A percentile compares a stretch with the other conserved stretches of the same genome.
phyloP scores from a whole-genome alignment of 2,113 vertebrate species.

The Cyphomyrus plagiostoma region DNA sequence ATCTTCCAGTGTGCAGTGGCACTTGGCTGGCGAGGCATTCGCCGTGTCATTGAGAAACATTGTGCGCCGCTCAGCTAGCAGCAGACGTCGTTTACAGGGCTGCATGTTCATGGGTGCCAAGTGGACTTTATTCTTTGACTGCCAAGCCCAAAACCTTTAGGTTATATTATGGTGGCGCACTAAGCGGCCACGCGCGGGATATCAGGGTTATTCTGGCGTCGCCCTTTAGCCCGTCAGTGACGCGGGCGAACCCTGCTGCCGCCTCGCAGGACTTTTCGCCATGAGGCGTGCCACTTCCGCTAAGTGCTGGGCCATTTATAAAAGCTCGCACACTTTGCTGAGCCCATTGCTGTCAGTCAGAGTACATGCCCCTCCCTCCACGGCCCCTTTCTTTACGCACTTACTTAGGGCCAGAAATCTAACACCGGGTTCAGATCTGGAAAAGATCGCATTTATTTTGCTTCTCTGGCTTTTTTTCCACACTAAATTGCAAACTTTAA shows the following conservation, averaged over 20 bases:
- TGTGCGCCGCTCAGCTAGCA: not conserved
- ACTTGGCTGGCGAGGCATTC: not conserved
- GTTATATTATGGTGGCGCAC: not conserved
- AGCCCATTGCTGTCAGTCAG: not conserved
- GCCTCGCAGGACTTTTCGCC: not conserved
- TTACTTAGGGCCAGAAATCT: conserved; percentile 13
- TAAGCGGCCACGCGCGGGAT: not conserved
- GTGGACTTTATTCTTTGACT: not conserved
- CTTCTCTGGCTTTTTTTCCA: not conserved
- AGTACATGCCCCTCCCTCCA: not conserved
- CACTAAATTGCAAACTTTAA: not conserved
- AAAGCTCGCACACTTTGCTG: not conserved
- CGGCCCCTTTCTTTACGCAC: not conserved
- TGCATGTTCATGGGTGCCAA: not conserved
- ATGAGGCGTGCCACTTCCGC: not conserved
- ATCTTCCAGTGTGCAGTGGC: not conserved
- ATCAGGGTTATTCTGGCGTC: not conserved
- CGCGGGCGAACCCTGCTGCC: not conserved
- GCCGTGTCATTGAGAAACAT: not conserved
- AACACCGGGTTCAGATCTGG: not conserved
- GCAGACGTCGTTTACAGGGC: not conserved
- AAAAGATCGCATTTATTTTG: not conserved
- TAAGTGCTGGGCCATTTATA: not conserved
- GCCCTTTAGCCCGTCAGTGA: not conserved
- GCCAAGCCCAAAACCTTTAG: not conserved